phyloP scores from a whole-genome alignment of 2,797 vertebrate genomes.

The Melanotaenia trifasciata region DNA sequence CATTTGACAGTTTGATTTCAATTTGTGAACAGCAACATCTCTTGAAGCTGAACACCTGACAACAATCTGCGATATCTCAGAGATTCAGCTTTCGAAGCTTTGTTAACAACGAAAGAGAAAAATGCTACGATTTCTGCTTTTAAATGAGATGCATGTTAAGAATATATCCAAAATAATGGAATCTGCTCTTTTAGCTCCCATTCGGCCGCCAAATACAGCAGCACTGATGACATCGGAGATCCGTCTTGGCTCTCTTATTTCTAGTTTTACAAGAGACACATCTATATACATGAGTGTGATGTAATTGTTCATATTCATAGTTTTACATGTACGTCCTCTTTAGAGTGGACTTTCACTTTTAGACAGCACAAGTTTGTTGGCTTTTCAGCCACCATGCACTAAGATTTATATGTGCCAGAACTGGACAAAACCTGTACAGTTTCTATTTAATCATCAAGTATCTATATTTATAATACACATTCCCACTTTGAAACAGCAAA shows the following conservation, averaged over 20 bases:
- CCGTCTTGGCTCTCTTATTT: conserved; percentile 39
- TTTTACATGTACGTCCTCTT: conserved; percentile 63
- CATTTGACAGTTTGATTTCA: conserved; percentile 29
- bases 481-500: conserved; percentile 79
- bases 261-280: conserved; percentile 56
- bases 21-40: conserved; percentile 37
- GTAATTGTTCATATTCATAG: conserved; percentile 59
- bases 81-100: conserved; percentile 42
- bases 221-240: conserved; percentile 41
- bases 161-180: conserved; percentile 21
- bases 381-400: conserved; percentile 73
- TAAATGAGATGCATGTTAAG: conserved; percentile 35
- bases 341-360: conserved; percentile 68
- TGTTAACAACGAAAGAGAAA: conserved; percentile 42
- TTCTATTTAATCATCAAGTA: conserved; percentile 86
- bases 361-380: conserved; percentile 70
- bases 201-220: conserved; percentile 37
- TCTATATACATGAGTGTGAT: conserved; percentile 49
- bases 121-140: conserved; percentile 39
- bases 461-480: conserved; percentile 84
- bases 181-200: conserved; percentile 33
- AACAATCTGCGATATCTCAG: conserved; percentile 27
- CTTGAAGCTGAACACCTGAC: conserved; percentile 30
- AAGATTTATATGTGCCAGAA: conserved; percentile 84
- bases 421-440: conserved; percentile 86